Conservation (phyloP, 2,113 vertebrate genomes). For the Triplophysa dalaica region DNA sequence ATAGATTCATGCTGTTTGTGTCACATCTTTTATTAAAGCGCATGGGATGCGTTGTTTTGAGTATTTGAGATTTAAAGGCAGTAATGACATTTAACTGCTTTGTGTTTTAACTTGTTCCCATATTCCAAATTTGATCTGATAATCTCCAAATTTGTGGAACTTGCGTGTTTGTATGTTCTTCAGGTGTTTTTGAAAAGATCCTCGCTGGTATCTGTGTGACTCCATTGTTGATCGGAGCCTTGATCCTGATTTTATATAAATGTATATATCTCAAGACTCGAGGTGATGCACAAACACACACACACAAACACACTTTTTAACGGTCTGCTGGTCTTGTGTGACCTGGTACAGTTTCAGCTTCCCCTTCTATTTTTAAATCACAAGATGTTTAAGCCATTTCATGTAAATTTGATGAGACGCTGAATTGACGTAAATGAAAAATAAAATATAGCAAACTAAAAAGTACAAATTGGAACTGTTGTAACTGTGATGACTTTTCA, state of each 20-base stretch:
- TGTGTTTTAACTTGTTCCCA: too few species aligned
- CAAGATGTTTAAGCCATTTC: neutral
- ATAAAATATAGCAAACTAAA: too few species aligned
- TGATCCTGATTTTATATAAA: slow-evolving; percentile 4
- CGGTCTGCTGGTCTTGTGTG: neutral
- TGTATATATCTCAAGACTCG: neutral
- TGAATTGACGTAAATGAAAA: too few species aligned
- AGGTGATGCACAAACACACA: slow-evolving; percentile 9
- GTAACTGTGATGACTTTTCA: too few species aligned
- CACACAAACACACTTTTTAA: neutral
- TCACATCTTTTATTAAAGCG: too few species aligned
- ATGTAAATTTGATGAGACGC: neutral
- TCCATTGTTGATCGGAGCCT: slow-evolving; percentile 33
- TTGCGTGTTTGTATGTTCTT: neutral
- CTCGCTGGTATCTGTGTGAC: slow-evolving; percentile 9
- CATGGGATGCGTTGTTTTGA: too few species aligned
- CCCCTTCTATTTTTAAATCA: neutral
- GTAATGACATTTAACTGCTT: too few species aligned
- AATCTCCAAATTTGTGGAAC: neutral
- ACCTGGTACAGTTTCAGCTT: neutral
- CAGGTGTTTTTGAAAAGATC: neutral
- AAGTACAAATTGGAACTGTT: too few species aligned
- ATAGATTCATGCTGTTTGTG: neutral
- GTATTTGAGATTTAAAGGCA: too few species aligned
- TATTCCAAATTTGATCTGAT: neutral